Base-by-base conservation (phyloP, 2,888 invertebrate species). In the Plusia festucae region DNA sequence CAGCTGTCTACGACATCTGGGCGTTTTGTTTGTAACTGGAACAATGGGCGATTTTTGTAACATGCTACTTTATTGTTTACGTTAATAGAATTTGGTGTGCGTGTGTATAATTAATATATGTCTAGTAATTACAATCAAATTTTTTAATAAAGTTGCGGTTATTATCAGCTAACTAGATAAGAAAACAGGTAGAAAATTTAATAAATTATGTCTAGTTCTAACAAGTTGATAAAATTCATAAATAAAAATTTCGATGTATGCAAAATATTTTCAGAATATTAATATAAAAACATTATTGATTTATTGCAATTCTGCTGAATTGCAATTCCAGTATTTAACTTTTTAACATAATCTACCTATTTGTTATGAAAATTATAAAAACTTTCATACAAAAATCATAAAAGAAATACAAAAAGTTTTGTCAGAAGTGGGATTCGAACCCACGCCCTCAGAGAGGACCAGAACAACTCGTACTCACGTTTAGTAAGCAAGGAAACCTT, bases 1-100 rank as follows among this genome's bases (percentile, higher is more conserved):
- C 94, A 94, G 58, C 79, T 89, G 8, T 81, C 81, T 13, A 85
- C 66, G 0, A 85, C 79, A 15, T 87, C 88, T 0, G 90, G 89
- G 0, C 90, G 89, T 58, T 88, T 86, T 2, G 84, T 79, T 55
- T 82, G 77, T 0, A 84, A 57, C 85, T 89, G 76, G 32, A 16
- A 66, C 9, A 30, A 53, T 16, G 3, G 13, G 15, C n/a, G n/a
- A n/a, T n/a, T n/a, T n/a, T n/a, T n/a, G n/a, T n/a, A n/a, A n/a
- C n/a, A n/a, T n/a, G n/a, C n/a, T n/a, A n/a, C n/a, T n/a, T n/a
- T n/a, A n/a, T 34, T 34, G 34, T 34, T 27, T 32, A 32, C 8
- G n/a, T n/a, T n/a, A n/a, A n/a, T n/a, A n/a, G n/a, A n/a, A n/a
- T n/a, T n/a, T n/a, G n/a, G n/a, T n/a, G n/a, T n/a, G n/a, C n/a